Percentiles rank a stretch among this genome's conserved stretches.
phyloP scores from a whole-genome alignment of 2,888 invertebrate species.

The Halocaridina rubra region DNA sequence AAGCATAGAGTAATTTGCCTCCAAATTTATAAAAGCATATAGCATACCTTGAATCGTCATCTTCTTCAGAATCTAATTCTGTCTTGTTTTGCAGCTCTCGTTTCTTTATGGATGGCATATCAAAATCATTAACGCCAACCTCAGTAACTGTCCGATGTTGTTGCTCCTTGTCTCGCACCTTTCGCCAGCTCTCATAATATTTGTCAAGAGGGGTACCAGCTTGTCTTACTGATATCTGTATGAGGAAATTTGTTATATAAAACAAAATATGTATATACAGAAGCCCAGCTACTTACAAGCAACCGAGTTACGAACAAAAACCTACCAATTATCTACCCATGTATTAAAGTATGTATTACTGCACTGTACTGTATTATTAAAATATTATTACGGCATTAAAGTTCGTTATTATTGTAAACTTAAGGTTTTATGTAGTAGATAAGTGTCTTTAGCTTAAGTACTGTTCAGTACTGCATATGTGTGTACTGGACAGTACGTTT shows the following conservation, averaged over 20 bases:
- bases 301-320: too few species aligned
- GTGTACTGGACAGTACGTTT: too few species aligned
- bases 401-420: background rate
- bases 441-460: too few species aligned
- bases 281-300: too few species aligned
- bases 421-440: too few species aligned
- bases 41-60: too few species aligned
- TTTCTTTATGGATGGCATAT: constrained; percentile 30
- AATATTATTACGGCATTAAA: background rate
- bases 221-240: constrained; percentile 24
- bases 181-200: constrained; percentile 34
- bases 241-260: background rate
- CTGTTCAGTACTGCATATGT: too few species aligned
- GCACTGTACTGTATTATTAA: background rate
- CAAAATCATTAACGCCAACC: constrained; percentile 7
- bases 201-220: constrained; percentile 21
- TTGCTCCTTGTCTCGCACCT: constrained; percentile 32
- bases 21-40: too few species aligned
- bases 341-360: too few species aligned
- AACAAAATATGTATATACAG: background rate
- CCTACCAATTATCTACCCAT: too few species aligned
- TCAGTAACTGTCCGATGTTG: constrained; percentile 10
- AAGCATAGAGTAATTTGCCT: too few species aligned
- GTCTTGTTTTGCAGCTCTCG: constrained; percentile 25
- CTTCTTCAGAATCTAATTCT: constrained; percentile 21